Evolutionary conservation across 2,888 invertebrate species (phyloP).

Genomic region (Hirtodrosophila duncani): DNA sequence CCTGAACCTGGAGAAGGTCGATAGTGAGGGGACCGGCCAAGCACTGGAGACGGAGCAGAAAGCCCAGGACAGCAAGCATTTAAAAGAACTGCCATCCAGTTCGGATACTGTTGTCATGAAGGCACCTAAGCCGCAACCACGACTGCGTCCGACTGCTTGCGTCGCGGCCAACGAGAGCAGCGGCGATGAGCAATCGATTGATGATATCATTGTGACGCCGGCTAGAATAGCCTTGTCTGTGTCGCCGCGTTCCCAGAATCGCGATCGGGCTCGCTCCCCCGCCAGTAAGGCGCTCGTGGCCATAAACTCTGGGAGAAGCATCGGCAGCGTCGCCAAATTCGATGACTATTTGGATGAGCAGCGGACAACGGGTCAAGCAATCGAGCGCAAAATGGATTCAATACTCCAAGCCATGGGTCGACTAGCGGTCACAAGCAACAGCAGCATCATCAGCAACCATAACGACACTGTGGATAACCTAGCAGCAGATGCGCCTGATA

Average conservation of each 20-base stretch:
- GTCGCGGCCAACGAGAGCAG: slow-evolving; percentile 4
- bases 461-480: background rate
- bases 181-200: slow-evolving; percentile 22
- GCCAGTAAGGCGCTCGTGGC: background rate
- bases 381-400: slow-evolving; percentile 44
- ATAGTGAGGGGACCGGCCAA: too few species aligned
- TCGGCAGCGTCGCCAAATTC: slow-evolving; percentile 4
- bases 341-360: slow-evolving; percentile 29
- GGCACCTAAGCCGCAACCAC: background rate
- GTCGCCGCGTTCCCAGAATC: background rate
- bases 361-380: slow-evolving; percentile 16
- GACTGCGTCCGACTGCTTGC: too few species aligned
- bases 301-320: background rate
- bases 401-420: slow-evolving; percentile 28
- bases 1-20: slow-evolving; percentile 13
- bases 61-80: too few species aligned
- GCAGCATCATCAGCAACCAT: background rate
- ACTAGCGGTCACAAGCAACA: slow-evolving; percentile 8
- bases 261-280: background rate
- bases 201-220: slow-evolving; percentile 1
- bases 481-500: slow-evolving; percentile 8
- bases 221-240: background rate
- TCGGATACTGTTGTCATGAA: background rate
- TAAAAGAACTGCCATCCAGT: too few species aligned
- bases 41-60: too few species aligned